These are phyloP conservation scores for Nephrotoma guestfalica DNA, from an alignment of 2,888 invertebrate species.

Conservation along the genomic window DNA sequence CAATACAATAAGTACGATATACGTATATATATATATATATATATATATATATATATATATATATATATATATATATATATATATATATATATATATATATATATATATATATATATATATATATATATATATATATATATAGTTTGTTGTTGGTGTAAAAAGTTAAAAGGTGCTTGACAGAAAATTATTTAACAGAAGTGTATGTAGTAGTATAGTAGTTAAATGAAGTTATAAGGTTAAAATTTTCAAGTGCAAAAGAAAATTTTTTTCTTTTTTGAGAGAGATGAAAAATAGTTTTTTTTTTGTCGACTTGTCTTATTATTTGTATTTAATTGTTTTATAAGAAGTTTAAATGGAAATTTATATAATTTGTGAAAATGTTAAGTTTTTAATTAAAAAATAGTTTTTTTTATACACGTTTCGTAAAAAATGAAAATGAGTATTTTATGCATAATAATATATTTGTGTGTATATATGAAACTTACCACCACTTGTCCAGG, in stretches of 20 bases:
- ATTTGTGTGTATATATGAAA: slow-evolving; percentile 7
- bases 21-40: too few relatives aligned
- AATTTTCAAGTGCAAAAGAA: not conserved
- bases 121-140: not conserved
- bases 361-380: not conserved
- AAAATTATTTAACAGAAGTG: not conserved
- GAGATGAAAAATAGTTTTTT: not conserved
- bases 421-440: not conserved
- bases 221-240: not conserved
- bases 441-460: not conserved
- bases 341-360: not conserved
- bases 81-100: too few relatives aligned
- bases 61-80: too few relatives aligned
- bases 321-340: not conserved
- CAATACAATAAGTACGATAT: too few relatives aligned
- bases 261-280: not conserved
- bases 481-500: slow-evolving; percentile 93
- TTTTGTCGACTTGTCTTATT: not conserved
- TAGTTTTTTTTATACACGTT: not conserved
- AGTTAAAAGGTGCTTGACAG: not conserved
- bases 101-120: too few relatives aligned
- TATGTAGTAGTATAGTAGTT: not conserved
- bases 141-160: not conserved
- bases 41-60: too few relatives aligned
- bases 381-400: not conserved